Base-by-base conservation (phyloP, 2,797 vertebrate genomes). In the Oreonectes daqikongensis region DNA sequence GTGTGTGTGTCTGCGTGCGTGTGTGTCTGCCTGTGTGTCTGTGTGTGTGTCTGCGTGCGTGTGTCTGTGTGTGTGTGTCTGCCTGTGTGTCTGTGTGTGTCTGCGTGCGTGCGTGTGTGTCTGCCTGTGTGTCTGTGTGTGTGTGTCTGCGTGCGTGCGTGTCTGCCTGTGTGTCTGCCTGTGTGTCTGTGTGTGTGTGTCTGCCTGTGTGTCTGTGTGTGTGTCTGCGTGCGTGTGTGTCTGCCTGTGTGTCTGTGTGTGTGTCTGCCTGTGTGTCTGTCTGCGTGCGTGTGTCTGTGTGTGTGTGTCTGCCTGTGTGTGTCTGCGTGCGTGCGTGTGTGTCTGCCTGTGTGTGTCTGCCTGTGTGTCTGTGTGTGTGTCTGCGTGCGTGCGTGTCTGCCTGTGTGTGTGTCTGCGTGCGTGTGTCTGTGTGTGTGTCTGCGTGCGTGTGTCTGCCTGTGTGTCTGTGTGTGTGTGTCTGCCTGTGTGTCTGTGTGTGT, bases 51-150 rank as follows among this genome's bases (percentile, higher is more conserved):
- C 8, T 40, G 1, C 3, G 10, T 40, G 0, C 1, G 40, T 10
- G 35, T 10, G 53, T 14, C 1, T 1, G 4, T 1, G 10, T 14
- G 0, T 12, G 2, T 40, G 0, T 12, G 10, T 40, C 11, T 12
- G 10, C n/a, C n/a, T n/a, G n/a, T n/a, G n/a, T n/a, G n/a, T n/a
- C n/a, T n/a, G n/a, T 40, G 0, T 2, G 40, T 10, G 35, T 10
- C 8, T 7, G 0, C 20, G 53, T 14, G 1, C 1, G 4, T 1
- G 10, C 2, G 0, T 12, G 2, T 40, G 0, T 12, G 10, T 40
- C 11, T 12, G 10, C 11, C 1, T 2, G 40, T 10, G 35, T 10
- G 53, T 14, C 1, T 1, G 4, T 1, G 10, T 14, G 0, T 12
- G 2, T 40, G 0, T 12, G 10, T 40, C 11, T 12, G 10, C 11